Evolutionary conservation across 2,797 vertebrate species (phyloP).

Genomic region (Champsocephalus esox): DNA sequence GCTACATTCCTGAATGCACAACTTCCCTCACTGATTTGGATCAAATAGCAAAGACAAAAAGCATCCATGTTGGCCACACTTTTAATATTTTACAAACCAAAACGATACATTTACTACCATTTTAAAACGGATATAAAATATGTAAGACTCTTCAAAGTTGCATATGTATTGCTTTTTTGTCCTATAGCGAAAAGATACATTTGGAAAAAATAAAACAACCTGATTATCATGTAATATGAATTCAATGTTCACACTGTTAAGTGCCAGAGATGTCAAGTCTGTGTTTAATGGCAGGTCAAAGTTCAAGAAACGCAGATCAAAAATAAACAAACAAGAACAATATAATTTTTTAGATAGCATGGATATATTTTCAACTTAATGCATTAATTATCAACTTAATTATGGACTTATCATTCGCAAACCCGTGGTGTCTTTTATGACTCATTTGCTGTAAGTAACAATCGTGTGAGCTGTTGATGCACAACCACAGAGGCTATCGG

Average conservation of each 20-base stretch:
- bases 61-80: constrained; percentile 30
- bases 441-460: background rate
- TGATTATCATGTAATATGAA: too few relatives aligned
- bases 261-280: background rate
- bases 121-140: background rate
- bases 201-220: background rate
- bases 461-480: background rate
- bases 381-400: too few relatives aligned
- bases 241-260: background rate
- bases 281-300: constrained; percentile 37
- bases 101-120: background rate
- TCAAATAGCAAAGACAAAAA: constrained; percentile 71
- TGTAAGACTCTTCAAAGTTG: background rate
- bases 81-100: constrained; percentile 50
- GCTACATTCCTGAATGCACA: constrained; percentile 72
- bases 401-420: background rate
- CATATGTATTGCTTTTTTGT: background rate
- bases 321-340: background rate
- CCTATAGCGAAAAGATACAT: too few relatives aligned
- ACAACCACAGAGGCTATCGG: background rate
- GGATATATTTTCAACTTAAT: background rate
- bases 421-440: background rate
- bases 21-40: constrained; percentile 60
- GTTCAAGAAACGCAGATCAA: constrained; percentile 21
- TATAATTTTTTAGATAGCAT: background rate